These are phyloP conservation scores for Sylvia atricapilla DNA, from an alignment of 2,113 vertebrate genomes.

Conservation along the genomic window DNA sequence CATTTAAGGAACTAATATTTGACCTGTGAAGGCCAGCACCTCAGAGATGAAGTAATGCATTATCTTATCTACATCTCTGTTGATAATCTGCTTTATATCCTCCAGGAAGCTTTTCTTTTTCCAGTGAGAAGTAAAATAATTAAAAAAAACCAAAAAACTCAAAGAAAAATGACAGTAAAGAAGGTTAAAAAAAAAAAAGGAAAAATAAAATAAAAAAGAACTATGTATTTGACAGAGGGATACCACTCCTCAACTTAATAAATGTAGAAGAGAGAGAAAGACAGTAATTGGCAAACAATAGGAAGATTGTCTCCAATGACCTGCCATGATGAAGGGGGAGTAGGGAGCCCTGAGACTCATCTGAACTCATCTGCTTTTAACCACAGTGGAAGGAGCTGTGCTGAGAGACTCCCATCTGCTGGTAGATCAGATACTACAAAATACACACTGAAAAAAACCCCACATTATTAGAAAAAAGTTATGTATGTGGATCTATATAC, in stretches of 20 bases:
- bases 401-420: constrained; percentile 46
- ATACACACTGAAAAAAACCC: not conserved
- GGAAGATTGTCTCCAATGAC: not conserved
- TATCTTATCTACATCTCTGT: not conserved
- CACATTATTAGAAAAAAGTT: not conserved
- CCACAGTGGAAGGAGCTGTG: not conserved
- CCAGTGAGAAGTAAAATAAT: not conserved
- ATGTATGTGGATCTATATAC: not conserved
- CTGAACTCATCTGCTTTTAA: not conserved
- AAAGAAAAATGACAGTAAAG: no score
- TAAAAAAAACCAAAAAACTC: no score
- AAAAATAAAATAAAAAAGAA: not conserved
- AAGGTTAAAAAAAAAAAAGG: fast-evolving
- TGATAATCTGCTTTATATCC: not conserved
- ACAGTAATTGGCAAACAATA: not conserved
- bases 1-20: not conserved
- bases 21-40: not conserved
- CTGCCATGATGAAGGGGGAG: not conserved
- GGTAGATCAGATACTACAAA: constrained; percentile 32
- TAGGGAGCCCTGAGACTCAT: not conserved
- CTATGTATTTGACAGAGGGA: not conserved
- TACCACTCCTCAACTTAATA: constrained; percentile 1
- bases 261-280: not conserved
- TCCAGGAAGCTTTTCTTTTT: not conserved
- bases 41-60: not conserved